Percentiles rank a stretch among this genome's conserved stretches.
phyloP scores from a whole-genome alignment of 2,888 invertebrate species.

The Sepioteuthis lessoniana region DNA sequence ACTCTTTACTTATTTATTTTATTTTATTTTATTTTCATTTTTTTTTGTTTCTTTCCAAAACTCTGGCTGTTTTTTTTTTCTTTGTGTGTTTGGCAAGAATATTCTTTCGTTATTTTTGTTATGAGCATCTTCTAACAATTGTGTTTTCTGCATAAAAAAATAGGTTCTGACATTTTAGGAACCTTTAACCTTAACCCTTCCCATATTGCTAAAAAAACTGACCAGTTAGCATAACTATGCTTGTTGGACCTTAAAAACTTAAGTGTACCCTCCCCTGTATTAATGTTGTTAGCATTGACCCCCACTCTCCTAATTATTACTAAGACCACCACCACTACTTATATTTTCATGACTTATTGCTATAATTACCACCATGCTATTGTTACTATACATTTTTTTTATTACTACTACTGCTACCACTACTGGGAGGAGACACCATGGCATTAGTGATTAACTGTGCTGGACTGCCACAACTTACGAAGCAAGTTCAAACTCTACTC shows the following conservation, averaged over 20 bases:
- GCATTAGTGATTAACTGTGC: no score
- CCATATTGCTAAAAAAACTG: not conserved
- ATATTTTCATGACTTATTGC: no score
- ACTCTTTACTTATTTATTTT: not conserved
- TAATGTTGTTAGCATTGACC: not conserved
- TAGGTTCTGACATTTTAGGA: not conserved
- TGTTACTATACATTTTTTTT: no score
- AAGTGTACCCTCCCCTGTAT: not conserved
- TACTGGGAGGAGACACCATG: no score
- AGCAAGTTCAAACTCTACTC: no score
- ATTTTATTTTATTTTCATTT: no score
- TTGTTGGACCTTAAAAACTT: not conserved
- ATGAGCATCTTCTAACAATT: not conserved
- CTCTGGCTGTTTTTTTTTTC: not conserved
- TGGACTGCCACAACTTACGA: no score
- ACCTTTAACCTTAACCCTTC: not conserved
- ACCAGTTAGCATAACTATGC: not conserved
- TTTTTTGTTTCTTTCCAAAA: not conserved
- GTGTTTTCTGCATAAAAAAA: constrained; percentile 1
- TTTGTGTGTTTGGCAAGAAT: not conserved
- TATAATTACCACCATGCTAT: no score
- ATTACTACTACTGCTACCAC: no score
- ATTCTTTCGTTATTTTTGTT: not conserved
- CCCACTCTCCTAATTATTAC: no score
- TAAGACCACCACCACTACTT: no score